These are phyloP conservation scores for Sturnus vulgaris DNA, from an alignment of 2,113 vertebrate genomes.

Conservation along the genomic window DNA sequence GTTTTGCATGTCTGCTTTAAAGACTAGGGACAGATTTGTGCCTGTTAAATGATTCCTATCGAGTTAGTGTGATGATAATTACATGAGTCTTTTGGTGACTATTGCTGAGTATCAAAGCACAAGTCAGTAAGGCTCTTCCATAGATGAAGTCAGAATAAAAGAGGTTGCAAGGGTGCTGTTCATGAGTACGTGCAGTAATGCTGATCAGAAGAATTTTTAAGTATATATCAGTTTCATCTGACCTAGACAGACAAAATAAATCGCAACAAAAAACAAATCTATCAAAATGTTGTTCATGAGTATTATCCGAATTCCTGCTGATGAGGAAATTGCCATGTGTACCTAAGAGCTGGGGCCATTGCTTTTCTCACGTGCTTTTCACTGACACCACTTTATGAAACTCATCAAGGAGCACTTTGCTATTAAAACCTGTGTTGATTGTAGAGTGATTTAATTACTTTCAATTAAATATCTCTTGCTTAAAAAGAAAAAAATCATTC, in stretches of 20 bases:
- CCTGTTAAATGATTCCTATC: not conserved
- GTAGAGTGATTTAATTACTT: constrained; percentile 30
- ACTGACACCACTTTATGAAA: not conserved
- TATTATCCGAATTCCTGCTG: not conserved
- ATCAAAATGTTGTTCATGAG: not conserved
- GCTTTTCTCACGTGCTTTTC: not conserved
- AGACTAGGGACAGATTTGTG: not conserved
- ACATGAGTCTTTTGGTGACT: not conserved
- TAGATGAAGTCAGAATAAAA: not conserved
- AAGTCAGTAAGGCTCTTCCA: not conserved
- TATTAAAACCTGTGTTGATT: not conserved
- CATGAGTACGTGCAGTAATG: not conserved
- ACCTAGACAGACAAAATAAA: not conserved
- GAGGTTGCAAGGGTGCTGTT: not conserved
- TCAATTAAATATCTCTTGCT: not conserved
- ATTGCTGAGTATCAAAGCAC: not conserved
- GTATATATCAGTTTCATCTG: not conserved
- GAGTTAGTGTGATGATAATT: not conserved
- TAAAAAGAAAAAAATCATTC: not conserved
- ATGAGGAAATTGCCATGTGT: not conserved
- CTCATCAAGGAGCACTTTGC: not conserved
- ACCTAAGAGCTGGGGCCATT: not conserved
- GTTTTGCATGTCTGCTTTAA: not conserved
- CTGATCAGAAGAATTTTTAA: not conserved
- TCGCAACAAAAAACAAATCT: not conserved